phyloP scores from a whole-genome alignment of 2,888 invertebrate genomes.

The Oligia fasciuncula region DNA sequence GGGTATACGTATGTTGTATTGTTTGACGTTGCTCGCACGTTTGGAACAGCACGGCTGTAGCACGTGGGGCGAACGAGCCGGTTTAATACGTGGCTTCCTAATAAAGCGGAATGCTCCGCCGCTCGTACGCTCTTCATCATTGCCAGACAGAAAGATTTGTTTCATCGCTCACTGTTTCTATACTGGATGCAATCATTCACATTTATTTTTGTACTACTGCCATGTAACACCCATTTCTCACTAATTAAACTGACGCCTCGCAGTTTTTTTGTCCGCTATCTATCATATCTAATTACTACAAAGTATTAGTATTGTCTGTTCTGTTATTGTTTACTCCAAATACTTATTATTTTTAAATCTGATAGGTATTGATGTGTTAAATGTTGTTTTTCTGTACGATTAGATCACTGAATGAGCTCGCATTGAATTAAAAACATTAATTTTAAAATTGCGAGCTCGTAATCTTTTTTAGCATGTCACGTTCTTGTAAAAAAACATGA shows the following conservation, averaged over 20 bases:
- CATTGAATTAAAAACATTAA: conserved; percentile 17
- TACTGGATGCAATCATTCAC: conserved; percentile 37
- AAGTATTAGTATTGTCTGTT: not conserved
- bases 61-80: conserved; percentile 78
- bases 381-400: conserved; percentile 30
- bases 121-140: conserved; percentile 68
- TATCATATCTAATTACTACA: not conserved
- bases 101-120: conserved; percentile 80
- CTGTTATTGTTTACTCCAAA: conserved; percentile 49
- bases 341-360: conserved; percentile 33
- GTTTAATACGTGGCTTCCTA: conserved; percentile 87
- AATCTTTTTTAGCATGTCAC: conserved; percentile 20
- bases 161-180: conserved; percentile 55
- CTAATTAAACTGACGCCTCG: conserved; percentile 24
- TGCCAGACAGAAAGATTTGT: conserved; percentile 71
- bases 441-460: conserved; percentile 12
- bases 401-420: conserved; percentile 15
- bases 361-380: conserved; percentile 7
- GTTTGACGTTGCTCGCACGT: conserved; percentile 73
- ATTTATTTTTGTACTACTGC: conserved; percentile 39
- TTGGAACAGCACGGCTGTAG: conserved; percentile 74
- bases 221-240: conserved; percentile 31
- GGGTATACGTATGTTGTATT: conserved; percentile 63
- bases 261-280: conserved; percentile 19
- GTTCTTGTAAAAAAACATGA: not conserved